Conservation (phyloP, 1,140 invertebrate genomes). For the Meloidogyne chitwoodi region DNA sequence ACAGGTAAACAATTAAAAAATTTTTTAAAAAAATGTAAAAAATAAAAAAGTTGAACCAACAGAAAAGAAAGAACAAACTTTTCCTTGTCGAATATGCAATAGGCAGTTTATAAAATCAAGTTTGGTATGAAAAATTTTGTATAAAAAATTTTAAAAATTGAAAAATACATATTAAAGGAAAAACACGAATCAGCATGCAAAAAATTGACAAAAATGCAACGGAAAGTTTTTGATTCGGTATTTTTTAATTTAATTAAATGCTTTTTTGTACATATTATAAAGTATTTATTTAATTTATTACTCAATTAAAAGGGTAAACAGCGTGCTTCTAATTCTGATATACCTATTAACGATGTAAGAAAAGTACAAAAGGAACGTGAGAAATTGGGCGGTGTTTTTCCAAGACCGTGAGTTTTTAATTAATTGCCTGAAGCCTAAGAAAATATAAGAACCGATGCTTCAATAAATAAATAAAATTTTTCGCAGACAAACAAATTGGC, state of each 20-base stretch:
- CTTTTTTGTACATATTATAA: background rate
- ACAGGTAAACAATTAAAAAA: background rate
- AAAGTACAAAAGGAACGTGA: conserved; percentile 49
- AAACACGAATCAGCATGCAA: conserved; percentile 51
- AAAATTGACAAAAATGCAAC: conserved; percentile 44
- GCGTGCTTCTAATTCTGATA: conserved; percentile 39
- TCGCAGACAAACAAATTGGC: conserved; percentile 74
- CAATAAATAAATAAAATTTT: no score
- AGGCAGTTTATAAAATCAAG: conserved; percentile 41
- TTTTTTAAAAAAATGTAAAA: no score
- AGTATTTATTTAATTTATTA: background rate
- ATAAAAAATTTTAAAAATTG: background rate
- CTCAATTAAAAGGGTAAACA: conserved; percentile 34
- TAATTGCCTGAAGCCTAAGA: no score
- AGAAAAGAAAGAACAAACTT: conserved; percentile 42
- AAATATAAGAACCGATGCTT: no score
- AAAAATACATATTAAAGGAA: conserved; percentile 26
- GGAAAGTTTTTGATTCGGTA: conserved; percentile 47
- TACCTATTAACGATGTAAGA: conserved; percentile 37
- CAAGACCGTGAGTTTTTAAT: conserved; percentile 57
- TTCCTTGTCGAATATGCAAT: conserved; percentile 40
- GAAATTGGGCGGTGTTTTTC: conserved; percentile 39
- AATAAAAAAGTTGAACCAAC: background rate
- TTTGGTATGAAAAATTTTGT: conserved; percentile 38
- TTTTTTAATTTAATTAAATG: background rate